Base-by-base conservation (phyloP, 2,113 vertebrate genomes). In the Podilymbus podiceps region DNA sequence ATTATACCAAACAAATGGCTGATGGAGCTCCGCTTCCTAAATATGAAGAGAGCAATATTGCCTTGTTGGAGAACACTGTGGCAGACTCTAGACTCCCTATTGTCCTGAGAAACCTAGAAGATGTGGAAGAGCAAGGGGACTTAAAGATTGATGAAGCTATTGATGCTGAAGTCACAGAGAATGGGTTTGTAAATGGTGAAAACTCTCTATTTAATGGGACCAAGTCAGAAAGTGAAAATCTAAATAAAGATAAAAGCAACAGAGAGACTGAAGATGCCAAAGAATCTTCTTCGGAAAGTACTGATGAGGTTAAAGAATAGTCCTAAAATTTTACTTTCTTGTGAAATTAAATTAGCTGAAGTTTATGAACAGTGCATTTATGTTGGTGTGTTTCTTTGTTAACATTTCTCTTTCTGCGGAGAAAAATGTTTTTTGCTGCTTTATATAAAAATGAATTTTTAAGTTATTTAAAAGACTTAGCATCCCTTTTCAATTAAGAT, bases 31-130 rank as follows among this genome's bases (percentile, higher is more conserved):
- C 95, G 0, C 94, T 99, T 79, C 99, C 99, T 5, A 98, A 95
- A 63, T 99, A 98, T 1, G 98, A 99, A 95, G 99, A 99, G 89
- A 98, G 98, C 53, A 98, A 98, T 93, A 98, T 99, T 23, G 98
- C 98, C 82, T 98, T 99, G 95, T 74, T 99, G 95, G 99, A 99
- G 97, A 99, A 99, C 55, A 96, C 98, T 17, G 97, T 98, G 67
- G 94, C 97, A 6, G 98, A 99, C 84, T 98, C 98, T 10, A 98
- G 99, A 92, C 98, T 99, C 58, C 99, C 99, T 9, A 98, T 99
- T 76, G 98, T 99, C 86, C 96, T 99, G 95, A 98, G 97, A 69
- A 98, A 98, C 96, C 98, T 99, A 33, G 99, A 99, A 79, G 98
- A 98, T 35, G 96, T 97, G 22, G 98, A 98, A 44, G 97, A 96